These are phyloP conservation scores for Aurelia sp. DNA, from an alignment of 30 jellyfish, hydroid and myxozoan genomes.

Conservation along the genomic window DNA sequence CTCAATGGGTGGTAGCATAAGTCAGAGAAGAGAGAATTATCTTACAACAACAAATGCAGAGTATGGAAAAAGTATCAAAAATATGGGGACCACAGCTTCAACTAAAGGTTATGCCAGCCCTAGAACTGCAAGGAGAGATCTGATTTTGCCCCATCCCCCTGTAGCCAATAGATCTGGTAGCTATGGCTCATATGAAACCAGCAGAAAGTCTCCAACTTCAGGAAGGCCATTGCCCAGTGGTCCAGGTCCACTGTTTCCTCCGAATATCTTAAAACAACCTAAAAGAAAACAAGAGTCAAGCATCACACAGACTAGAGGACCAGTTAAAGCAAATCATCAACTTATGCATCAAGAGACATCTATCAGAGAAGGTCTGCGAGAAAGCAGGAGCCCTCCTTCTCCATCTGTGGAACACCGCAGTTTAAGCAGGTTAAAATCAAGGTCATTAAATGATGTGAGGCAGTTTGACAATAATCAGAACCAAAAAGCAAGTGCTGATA, in stretches of 20 bases:
- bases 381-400: neutral
- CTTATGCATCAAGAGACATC: slow-evolving; percentile 2
- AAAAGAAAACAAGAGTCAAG: slow-evolving; percentile 27
- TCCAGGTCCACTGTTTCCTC: slow-evolving; percentile 75
- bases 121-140: neutral
- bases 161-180: neutral
- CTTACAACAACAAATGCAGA: slow-evolving; percentile 33
- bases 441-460: slow-evolving; percentile 62
- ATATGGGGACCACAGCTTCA: slow-evolving; percentile 57
- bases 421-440: slow-evolving; percentile 48
- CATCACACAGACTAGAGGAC: slow-evolving; percentile 35
- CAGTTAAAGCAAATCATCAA: slow-evolving; percentile 58
- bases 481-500: slow-evolving; percentile 20
- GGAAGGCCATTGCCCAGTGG: slow-evolving; percentile 78
- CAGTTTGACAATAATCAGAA: neutral
- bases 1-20: slow-evolving; percentile 49
- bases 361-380: neutral
- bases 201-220: slow-evolving; percentile 7
- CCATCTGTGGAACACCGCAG: slow-evolving; percentile 6
- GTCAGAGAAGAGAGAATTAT: slow-evolving; percentile 14
- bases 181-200: neutral
- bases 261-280: neutral
- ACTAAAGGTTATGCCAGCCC: neutral
- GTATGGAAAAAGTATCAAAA: slow-evolving; percentile 45
- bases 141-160: neutral